A percentile compares a stretch with the other conserved stretches of the same genome.
phyloP scores from a whole-genome alignment of 1,140 invertebrate species.

The Amyelois transitella region DNA sequence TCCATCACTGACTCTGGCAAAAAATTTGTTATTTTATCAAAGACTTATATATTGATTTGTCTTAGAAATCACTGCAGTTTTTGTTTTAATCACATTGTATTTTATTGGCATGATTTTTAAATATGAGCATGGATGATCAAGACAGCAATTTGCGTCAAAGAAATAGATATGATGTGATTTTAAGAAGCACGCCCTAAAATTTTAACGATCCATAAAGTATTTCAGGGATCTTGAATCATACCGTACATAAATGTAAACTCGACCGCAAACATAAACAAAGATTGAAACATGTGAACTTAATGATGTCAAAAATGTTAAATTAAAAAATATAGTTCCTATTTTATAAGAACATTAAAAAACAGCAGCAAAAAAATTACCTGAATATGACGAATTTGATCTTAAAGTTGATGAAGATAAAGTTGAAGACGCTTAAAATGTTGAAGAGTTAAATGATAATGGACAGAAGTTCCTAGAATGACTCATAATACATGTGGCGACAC shows the following conservation, averaged over 20 bases:
- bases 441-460: not conserved
- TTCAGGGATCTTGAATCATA: not conserved
- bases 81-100: not conserved
- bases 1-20: too few species aligned
- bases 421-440: not conserved
- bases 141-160: not conserved
- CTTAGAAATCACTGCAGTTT: too few species aligned
- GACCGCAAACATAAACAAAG: conserved; percentile 2
- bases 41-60: too few species aligned
- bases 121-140: not conserved
- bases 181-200: not conserved
- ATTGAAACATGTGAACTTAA: not conserved
- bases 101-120: too few species aligned
- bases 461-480: not conserved
- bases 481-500: not conserved
- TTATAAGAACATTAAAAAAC: not conserved
- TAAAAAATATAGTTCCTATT: not conserved
- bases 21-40: too few species aligned
- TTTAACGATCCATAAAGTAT: not conserved
- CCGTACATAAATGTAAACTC: not conserved
- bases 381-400: not conserved
- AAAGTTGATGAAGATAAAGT: not conserved
- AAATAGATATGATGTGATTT: not conserved
- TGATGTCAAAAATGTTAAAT: not conserved
- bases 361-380: not conserved